phyloP scores from a whole-genome alignment of 2,113 vertebrate genomes.

The Coreoperca whiteheadi region DNA sequence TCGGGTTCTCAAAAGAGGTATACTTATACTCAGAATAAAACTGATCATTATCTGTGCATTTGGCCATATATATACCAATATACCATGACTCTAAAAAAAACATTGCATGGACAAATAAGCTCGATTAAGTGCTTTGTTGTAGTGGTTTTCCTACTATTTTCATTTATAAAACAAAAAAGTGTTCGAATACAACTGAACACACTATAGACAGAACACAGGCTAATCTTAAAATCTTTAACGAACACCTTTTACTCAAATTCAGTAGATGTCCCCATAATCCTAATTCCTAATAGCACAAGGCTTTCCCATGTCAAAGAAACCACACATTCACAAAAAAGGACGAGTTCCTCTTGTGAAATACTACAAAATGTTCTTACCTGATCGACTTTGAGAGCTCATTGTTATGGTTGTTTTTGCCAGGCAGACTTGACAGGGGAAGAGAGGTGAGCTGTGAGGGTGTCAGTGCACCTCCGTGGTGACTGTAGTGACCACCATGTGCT shows the following conservation, averaged over 20 bases:
- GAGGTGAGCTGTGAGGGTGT: constrained; percentile 57
- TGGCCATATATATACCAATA: background rate
- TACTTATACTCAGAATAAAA: background rate
- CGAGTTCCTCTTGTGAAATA: background rate
- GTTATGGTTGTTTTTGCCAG: constrained; percentile 30
- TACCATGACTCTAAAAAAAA: background rate
- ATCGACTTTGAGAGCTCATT: constrained; percentile 81
- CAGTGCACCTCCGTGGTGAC: constrained; percentile 65
- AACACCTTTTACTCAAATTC: background rate
- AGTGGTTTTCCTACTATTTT: background rate
- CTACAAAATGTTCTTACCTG: constrained; percentile 73
- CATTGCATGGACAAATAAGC: background rate
- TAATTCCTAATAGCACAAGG: background rate
- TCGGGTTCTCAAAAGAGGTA: background rate
- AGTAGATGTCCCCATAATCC: background rate
- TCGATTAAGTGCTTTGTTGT: background rate
- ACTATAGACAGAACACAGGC: background rate
- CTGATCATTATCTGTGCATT: background rate
- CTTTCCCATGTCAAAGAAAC: background rate
- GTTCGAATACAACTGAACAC: background rate
- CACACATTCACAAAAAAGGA: background rate
- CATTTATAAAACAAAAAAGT: background rate
- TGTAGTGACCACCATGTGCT: constrained; percentile 68
- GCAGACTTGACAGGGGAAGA: constrained; percentile 30
- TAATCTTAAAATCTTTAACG: background rate